Evolutionary conservation across 2,797 vertebrate species (phyloP).

Genomic region (Passerculus sandwichensis): DNA sequence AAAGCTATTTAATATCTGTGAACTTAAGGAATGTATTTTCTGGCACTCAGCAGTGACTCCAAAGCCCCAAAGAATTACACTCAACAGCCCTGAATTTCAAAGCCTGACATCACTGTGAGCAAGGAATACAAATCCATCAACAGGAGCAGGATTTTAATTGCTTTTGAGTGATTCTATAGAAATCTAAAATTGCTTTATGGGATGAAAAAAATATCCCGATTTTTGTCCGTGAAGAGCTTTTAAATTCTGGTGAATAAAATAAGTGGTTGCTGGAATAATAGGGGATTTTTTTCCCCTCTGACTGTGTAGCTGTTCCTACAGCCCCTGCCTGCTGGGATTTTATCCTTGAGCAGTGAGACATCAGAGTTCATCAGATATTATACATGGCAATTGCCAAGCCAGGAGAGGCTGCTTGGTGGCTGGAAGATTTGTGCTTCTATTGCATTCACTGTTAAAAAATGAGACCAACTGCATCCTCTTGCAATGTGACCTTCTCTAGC

Average conservation of each 20-base stretch:
- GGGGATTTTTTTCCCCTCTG: background rate
- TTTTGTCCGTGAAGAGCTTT: conserved; percentile 42
- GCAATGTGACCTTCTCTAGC: conserved; percentile 50
- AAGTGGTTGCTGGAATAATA: conserved; percentile 4
- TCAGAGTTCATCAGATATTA: conserved; percentile 31
- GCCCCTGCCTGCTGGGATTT: conserved; percentile 27
- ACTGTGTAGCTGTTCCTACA: conserved; percentile 38
- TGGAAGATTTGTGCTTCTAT: conserved; percentile 55
- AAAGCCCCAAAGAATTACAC: conserved; percentile 40
- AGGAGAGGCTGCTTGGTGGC: conserved; percentile 40
- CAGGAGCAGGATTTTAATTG: conserved; percentile 43
- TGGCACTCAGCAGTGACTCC: conserved; percentile 18
- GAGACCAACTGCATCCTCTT: conserved; percentile 45
- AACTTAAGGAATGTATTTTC: background rate
- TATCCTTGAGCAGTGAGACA: conserved; percentile 24
- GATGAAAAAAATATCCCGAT: background rate
- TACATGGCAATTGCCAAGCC: conserved; percentile 32
- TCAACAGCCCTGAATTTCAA: conserved; percentile 37
- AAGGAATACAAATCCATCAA: conserved; percentile 41
- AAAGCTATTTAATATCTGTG: background rate
- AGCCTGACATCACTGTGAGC: conserved; percentile 8
- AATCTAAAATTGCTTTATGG: conserved; percentile 36
- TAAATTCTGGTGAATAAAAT: conserved; percentile 24
- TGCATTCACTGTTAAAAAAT: conserved; percentile 37
- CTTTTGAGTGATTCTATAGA: conserved; percentile 48